Conservation (phyloP, 1,140 invertebrate species). For the Mylabris phalerata region DNA sequence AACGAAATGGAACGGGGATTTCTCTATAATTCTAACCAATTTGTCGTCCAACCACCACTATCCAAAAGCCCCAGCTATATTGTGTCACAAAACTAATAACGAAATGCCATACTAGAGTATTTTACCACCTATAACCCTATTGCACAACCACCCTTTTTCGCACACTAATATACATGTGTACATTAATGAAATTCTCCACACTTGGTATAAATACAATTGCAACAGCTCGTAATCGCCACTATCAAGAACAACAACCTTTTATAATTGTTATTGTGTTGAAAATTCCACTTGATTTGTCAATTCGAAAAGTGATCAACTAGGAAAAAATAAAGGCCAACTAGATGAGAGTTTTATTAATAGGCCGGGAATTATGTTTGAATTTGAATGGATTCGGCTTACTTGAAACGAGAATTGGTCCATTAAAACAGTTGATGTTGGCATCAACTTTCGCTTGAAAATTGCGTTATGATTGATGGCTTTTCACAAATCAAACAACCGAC, state of each 20-base stretch:
- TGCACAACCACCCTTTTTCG: neutral
- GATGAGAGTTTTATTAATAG: too few species aligned
- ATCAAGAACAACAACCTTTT: too few species aligned
- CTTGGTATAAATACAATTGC: constrained; percentile 29
- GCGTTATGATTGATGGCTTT: constrained; percentile 8
- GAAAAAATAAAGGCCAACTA: too few species aligned
- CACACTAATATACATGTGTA: constrained; percentile 25
- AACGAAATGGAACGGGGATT: neutral
- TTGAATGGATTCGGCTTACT: neutral
- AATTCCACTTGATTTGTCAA: too few species aligned
- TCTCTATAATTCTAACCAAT: constrained; percentile 26
- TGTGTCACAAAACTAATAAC: constrained; percentile 30
- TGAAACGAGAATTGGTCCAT: neutral
- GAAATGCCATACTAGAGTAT: constrained; percentile 5
- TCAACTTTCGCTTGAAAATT: neutral
- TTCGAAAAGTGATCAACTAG: neutral
- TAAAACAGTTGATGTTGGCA: too few species aligned
- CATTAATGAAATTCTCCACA: constrained; percentile 31
- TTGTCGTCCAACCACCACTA: constrained; percentile 18
- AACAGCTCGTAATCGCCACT: constrained; percentile 19
- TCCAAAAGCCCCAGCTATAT: constrained; percentile 15
- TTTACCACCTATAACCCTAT: too few species aligned
- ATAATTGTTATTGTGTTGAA: too few species aligned
- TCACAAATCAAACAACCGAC: constrained; percentile 2
- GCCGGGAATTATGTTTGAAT: neutral